A percentile compares a stretch with the other conserved stretches of the same genome.
These are phyloP conservation scores for Pectinophora gossypiella DNA, from an alignment of 1,140 invertebrate species.

Conservation along the genomic window DNA sequence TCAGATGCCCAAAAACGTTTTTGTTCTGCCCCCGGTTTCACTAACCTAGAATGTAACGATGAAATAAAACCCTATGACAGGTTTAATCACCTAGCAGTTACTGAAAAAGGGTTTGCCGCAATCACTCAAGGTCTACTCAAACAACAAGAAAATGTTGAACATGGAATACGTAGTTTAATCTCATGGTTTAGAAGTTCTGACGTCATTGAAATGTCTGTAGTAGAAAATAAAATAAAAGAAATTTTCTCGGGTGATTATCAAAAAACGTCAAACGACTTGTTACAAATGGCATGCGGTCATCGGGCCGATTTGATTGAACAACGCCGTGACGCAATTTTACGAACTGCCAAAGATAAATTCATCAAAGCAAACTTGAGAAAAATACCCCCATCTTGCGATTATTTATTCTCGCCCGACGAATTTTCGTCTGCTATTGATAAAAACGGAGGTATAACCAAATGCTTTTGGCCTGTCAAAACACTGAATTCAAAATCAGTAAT, in stretches of 20 bases:
- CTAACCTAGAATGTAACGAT: background rate
- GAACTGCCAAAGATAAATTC: constrained; percentile 7
- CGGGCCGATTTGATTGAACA: constrained; percentile 6
- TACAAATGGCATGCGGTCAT: constrained; percentile 8
- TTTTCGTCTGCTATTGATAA: constrained; percentile 3
- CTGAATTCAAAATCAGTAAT: background rate
- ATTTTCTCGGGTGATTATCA: constrained; percentile 3
- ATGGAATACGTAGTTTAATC: background rate
- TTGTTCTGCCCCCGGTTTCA: background rate
- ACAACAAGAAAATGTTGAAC: background rate
- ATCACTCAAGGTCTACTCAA: constrained; percentile 4
- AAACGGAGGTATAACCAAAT: background rate
- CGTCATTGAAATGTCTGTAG: background rate
- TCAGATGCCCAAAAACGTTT: background rate
- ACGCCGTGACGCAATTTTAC: background rate
- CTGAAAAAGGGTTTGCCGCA: background rate
- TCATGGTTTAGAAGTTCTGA: background rate
- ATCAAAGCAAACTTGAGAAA: constrained; percentile 2
- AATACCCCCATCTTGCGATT: background rate
- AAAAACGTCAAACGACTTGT: constrained; percentile 5
- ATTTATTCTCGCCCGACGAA: background rate
- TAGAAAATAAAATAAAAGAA: constrained; percentile 4
- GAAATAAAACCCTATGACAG: background rate
- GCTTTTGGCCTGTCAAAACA: constrained; percentile 2
- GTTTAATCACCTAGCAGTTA: background rate